Conservation (phyloP, 2,888 invertebrate genomes). For the Lysandra coridon region DNA sequence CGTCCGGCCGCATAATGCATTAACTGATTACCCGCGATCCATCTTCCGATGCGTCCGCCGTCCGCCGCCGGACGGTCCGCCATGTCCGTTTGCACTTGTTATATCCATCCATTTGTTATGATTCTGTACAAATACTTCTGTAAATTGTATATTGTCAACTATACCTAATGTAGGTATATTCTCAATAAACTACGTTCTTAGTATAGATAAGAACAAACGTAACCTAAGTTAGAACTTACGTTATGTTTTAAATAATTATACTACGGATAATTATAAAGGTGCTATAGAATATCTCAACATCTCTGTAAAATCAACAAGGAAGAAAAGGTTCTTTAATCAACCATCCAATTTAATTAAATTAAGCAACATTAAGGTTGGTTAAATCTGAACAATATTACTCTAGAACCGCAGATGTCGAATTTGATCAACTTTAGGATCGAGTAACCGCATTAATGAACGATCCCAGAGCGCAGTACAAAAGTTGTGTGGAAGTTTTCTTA, state of each 20-base stretch:
- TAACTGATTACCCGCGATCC: slow-evolving; percentile 75
- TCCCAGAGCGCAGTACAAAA: slow-evolving; percentile 64
- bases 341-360: neutral
- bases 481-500: slow-evolving; percentile 66
- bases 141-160: neutral
- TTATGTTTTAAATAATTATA: too few relatives aligned
- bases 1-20: slow-evolving; percentile 70
- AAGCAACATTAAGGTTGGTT: slow-evolving; percentile 41
- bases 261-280: neutral
- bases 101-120: slow-evolving; percentile 8
- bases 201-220: too few relatives aligned
- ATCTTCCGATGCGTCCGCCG: slow-evolving; percentile 66
- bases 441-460: slow-evolving; percentile 60
- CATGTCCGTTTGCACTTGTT: slow-evolving; percentile 46
- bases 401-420: slow-evolving; percentile 53
- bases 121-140: neutral
- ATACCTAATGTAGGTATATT: neutral
- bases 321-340: neutral
- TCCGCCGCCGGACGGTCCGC: slow-evolving; percentile 55
- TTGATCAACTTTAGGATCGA: slow-evolving; percentile 50
- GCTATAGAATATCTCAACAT: neutral
- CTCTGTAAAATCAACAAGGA: neutral
- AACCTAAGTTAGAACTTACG: too few relatives aligned
- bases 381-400: slow-evolving; percentile 47
- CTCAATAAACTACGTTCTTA: too few relatives aligned